Evolutionary conservation across 2,113 vertebrate species (phyloP).

Genomic region (Notechis scutatus): DNA sequence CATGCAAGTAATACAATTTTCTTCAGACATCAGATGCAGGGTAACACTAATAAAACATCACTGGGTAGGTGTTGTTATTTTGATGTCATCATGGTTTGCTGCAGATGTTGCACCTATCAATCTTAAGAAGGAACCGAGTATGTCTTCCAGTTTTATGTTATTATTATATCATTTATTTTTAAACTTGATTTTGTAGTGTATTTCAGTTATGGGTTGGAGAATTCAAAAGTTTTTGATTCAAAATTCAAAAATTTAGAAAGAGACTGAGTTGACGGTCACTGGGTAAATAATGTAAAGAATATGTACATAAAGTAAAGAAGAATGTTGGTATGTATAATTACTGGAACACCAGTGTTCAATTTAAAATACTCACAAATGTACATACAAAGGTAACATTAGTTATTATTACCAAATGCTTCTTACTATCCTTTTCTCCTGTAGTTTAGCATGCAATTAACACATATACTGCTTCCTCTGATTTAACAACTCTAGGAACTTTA

Average conservation of each 20-base stretch:
- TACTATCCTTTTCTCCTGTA: conserved; percentile 50
- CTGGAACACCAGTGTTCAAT: not conserved
- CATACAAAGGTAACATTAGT: not conserved
- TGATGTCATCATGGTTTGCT: not conserved
- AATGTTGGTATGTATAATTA: not conserved
- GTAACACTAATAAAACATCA: not conserved
- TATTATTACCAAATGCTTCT: conserved; percentile 50
- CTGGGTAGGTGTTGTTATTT: not conserved
- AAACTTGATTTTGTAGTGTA: not conserved
- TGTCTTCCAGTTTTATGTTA: not conserved
- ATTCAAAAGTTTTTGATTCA: no score
- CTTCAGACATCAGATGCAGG: not conserved
- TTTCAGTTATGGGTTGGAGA: not conserved
- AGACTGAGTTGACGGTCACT: conserved; percentile 26
- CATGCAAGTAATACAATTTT: not conserved
- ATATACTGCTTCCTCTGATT: conserved; percentile 65
- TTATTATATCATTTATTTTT: not conserved
- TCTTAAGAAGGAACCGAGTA: not conserved
- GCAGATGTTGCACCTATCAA: not conserved
- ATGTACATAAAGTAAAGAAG: conserved; percentile 37
- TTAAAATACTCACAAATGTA: not conserved
- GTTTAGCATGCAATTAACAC: conserved; percentile 70
- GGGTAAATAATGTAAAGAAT: conserved; percentile 16
- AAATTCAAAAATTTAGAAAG: conserved; percentile 21
- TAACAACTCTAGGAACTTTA: conserved; percentile 53